A percentile compares a stretch with the other conserved stretches of the same genome.
These are phyloP conservation scores for Vanessa tameamea DNA, from an alignment of 1,140 invertebrate species.

Conservation along the genomic window DNA sequence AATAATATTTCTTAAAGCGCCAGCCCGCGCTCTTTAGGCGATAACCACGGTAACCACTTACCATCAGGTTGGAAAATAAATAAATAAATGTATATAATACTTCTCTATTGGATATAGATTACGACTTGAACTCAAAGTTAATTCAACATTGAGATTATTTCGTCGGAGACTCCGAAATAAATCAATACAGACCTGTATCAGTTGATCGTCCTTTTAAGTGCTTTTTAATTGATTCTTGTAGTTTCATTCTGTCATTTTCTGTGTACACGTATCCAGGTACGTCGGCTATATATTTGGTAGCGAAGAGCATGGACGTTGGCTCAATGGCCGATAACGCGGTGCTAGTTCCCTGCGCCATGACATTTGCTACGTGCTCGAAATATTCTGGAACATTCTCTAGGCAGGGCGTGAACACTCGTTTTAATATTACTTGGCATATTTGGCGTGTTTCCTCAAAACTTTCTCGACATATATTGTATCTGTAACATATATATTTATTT, in stretches of 20 bases:
- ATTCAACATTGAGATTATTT: too few species aligned
- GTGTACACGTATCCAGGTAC: slow-evolving; percentile 55
- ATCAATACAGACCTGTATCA: slow-evolving; percentile 12
- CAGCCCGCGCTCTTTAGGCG: too few species aligned
- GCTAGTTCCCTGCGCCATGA: slow-evolving; percentile 63
- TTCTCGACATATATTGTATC: slow-evolving; percentile 80
- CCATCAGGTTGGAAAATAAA: too few species aligned
- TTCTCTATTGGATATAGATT: too few species aligned
- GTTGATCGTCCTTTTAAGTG: slow-evolving; percentile 11
- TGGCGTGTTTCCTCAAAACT: slow-evolving; percentile 61
- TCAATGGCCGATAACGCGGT: slow-evolving; percentile 41
- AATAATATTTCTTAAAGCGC: too few species aligned
- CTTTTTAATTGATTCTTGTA: slow-evolving; percentile 26
- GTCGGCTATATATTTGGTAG: slow-evolving; percentile 43
- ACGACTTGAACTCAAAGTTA: too few species aligned
- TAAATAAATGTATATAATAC: too few species aligned
- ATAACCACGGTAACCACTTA: too few species aligned
- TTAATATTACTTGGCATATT: slow-evolving; percentile 55
- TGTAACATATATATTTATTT: slow-evolving; percentile 32
- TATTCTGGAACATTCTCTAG: slow-evolving; percentile 64
- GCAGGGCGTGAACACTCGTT: slow-evolving; percentile 56
- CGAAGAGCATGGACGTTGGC: slow-evolving; percentile 42
- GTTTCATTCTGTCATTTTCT: slow-evolving; percentile 31
- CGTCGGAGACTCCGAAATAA: too few species aligned
- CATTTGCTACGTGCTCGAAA: slow-evolving; percentile 64